Evolutionary conservation across 2,888 invertebrate species (phyloP).

Genomic region (Leptinotarsa haldemani): DNA sequence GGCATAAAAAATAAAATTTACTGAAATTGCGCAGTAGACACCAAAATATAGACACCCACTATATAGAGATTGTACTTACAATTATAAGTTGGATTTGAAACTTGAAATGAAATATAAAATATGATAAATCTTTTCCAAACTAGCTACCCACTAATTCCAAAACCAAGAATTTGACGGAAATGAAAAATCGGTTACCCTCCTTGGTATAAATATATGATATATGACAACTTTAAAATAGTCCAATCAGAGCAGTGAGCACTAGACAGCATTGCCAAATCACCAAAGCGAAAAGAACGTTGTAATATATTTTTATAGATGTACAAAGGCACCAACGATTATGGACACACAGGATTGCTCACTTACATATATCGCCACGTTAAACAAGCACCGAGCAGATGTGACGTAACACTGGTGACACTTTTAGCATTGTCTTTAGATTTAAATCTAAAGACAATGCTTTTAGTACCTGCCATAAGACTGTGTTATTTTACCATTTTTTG

Average conservation of each 20-base stretch:
- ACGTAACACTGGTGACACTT: too few species aligned
- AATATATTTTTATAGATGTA: too few species aligned
- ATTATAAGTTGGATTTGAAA: background rate
- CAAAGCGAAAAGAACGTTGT: too few species aligned
- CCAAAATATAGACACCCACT: background rate
- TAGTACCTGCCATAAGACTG: too few species aligned
- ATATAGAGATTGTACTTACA: slow-evolving; percentile 13
- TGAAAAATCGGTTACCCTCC: slow-evolving; percentile 16
- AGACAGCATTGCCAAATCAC: too few species aligned
- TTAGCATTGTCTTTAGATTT: too few species aligned
- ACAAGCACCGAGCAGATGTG: too few species aligned
- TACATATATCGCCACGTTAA: too few species aligned
- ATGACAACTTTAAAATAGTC: slow-evolving; percentile 43
- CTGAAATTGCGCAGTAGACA: slow-evolving; percentile 26
- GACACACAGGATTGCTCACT: too few species aligned
- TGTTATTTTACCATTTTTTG: too few species aligned
- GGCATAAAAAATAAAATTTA: slow-evolving; percentile 26
- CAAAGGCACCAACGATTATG: too few species aligned
- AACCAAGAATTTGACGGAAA: slow-evolving; percentile 13
- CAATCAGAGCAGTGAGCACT: slow-evolving; percentile 30
- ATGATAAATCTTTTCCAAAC: background rate
- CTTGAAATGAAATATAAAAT: slow-evolving; percentile 10
- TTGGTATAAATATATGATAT: slow-evolving; percentile 31
- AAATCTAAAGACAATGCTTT: too few species aligned
- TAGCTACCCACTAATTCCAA: background rate